phyloP scores from a whole-genome alignment of 1,140 invertebrate species.

The Zaprionus inermis region DNA sequence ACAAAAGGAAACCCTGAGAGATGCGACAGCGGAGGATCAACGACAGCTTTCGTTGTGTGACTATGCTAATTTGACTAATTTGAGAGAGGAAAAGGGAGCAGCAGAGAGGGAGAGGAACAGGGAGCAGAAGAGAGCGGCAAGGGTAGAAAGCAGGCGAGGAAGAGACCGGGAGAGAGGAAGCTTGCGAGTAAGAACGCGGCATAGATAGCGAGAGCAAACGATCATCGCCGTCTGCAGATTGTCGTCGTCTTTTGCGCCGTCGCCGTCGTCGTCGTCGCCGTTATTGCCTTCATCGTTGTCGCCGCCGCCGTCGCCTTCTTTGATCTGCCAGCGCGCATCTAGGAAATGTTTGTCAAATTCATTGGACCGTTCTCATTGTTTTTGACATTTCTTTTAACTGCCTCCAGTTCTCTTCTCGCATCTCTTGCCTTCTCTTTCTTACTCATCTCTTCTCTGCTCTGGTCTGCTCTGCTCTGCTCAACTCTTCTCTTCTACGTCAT shows the following conservation, averaged over 20 bases:
- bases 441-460: too few species aligned
- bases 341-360: constrained; percentile 84
- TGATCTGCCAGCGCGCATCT: constrained; percentile 83
- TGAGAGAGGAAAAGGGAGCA: constrained; percentile 26
- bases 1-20: background rate
- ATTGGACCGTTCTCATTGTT: constrained; percentile 82
- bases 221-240: constrained; percentile 36
- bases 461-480: too few species aligned
- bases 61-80: constrained; percentile 77
- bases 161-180: constrained; percentile 10
- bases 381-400: constrained; percentile 81
- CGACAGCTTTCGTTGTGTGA: constrained; percentile 43
- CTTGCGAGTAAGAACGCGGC: too few species aligned
- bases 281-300: background rate
- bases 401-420: constrained; percentile 4
- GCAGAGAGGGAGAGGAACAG: background rate
- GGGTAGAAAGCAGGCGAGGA: background rate
- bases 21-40: constrained; percentile 27
- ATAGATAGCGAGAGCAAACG: constrained; percentile 17
- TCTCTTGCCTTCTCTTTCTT: too few species aligned
- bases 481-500: background rate
- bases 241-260: constrained; percentile 19
- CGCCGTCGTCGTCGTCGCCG: constrained; percentile 25
- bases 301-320: constrained; percentile 60
- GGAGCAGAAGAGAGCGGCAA: constrained; percentile 4